Percentiles rank a stretch among this genome's conserved stretches.
Conservation (phyloP, 92 coral and sea anemone species). For the Paramuricea clavata region DNA sequence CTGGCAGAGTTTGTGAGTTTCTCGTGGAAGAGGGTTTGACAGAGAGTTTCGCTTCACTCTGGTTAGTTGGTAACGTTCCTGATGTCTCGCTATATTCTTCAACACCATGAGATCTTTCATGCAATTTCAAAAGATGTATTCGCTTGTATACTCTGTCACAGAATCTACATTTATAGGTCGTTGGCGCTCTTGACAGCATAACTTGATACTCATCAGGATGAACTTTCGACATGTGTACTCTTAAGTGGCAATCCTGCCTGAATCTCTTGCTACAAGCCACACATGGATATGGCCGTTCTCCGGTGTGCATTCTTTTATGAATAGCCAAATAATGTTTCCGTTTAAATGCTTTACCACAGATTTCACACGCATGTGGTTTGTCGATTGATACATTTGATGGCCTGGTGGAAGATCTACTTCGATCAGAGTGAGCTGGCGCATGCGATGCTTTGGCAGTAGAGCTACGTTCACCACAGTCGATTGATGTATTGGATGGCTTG, state of each 20-base stretch:
- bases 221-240: conserved; percentile 13
- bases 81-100: neutral
- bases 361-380: conserved; percentile 11
- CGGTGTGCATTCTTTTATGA: conserved; percentile 7
- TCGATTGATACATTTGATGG: neutral
- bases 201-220: neutral
- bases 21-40: neutral
- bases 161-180: neutral
- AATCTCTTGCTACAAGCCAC: neutral
- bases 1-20: neutral
- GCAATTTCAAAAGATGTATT: neutral
- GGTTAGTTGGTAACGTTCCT: neutral
- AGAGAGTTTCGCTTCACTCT: neutral
- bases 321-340: conserved; percentile 8
- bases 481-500: neutral
- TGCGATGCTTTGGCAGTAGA: neutral
- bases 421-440: neutral
- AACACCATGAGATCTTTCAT: neutral
- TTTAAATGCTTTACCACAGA: conserved; percentile 17
- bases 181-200: neutral
- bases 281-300: neutral
- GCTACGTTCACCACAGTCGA: neutral
- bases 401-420: neutral
- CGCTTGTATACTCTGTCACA: conserved; percentile 22
- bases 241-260: conserved; percentile 20